Evolutionary conservation across 2,888 invertebrate species (phyloP), one percentile per base, ranked within the genome.

Genomic region (Standfussiana lucernea): DNA sequence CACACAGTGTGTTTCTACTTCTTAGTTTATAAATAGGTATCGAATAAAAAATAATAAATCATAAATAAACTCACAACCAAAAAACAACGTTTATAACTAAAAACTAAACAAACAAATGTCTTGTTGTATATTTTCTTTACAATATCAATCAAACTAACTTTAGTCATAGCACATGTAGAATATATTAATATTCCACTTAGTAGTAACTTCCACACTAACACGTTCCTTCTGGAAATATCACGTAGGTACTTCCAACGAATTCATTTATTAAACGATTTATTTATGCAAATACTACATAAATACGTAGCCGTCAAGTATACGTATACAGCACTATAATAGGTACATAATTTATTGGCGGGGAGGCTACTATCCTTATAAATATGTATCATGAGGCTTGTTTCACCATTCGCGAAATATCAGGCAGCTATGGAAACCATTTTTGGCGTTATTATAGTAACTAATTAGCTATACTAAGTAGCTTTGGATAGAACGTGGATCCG

Each of bases 221-320:
- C 24, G 4, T 40, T 42, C 37, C 64, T 74, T 59, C 37, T 71
- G 24, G 5, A 62, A 59, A 47, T 50, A 62, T 35, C 37, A 66
- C 37, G 18, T n/a, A 37, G 11, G n/a, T 42, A 64, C 18, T 70
- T 79, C 47, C 35, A 56, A 72, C 18, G 11, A 68, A 69, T 66
- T 65, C 40, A 80, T 77, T 66, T 66, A 61, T 28, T 62, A 67
- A 64, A 64, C 28, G 45, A 82, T 80, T 70, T 67, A 71, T 50
- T 71, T 37, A 66, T 65, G 65, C 80, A 79, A 83, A 84, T 79
- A 75, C 75, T 61, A 82, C 84, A 84, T 84, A 69, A 84, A 84
- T 84, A 72, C 28, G 56, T 72, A 45, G 67, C 72, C 65, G n/a
- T 42, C 50, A 50, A 68, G 45, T 62, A 56, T 82, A 76, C 77